These are phyloP conservation scores for Adelosebastes latens DNA, from an alignment of 2,797 vertebrate genomes.

Conservation along the genomic window DNA sequence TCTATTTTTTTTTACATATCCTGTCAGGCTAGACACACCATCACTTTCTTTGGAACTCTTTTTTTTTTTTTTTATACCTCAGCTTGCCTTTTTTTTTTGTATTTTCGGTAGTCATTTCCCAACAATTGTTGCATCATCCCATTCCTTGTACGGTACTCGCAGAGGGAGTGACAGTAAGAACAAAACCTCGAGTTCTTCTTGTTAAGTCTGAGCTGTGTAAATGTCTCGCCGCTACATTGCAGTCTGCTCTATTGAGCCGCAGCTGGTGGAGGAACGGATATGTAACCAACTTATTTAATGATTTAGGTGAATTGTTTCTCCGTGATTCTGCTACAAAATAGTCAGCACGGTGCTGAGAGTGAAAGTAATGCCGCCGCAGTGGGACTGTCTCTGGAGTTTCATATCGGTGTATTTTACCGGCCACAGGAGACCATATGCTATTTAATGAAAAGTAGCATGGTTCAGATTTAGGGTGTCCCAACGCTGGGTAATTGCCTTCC, in stretches of 20 bases:
- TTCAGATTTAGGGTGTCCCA: slow-evolving; percentile 67
- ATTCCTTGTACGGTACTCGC: neutral
- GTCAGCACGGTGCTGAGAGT: neutral
- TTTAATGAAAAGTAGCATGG: slow-evolving; percentile 72
- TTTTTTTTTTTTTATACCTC: neutral
- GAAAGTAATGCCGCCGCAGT: slow-evolving; percentile 15
- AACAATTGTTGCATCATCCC: neutral
- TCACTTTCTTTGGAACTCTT: neutral
- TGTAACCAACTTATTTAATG: neutral
- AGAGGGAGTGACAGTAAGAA: neutral
- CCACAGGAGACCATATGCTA: slow-evolving; percentile 64
- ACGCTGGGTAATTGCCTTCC: slow-evolving; percentile 66
- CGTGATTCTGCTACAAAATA: neutral
- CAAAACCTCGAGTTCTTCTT: neutral
- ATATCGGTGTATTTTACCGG: slow-evolving; percentile 46
- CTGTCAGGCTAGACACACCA: neutral
- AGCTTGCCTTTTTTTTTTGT: neutral
- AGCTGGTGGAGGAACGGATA: neutral
- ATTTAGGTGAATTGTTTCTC: neutral
- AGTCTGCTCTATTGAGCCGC: neutral
- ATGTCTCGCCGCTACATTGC: slow-evolving; percentile 12
- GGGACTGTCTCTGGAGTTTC: slow-evolving; percentile 40
- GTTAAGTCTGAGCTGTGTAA: neutral
- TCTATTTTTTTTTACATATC: neutral
- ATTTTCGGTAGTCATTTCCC: neutral